Conservation (phyloP, 2,888 invertebrate species). For the Polyommatus icarus region DNA sequence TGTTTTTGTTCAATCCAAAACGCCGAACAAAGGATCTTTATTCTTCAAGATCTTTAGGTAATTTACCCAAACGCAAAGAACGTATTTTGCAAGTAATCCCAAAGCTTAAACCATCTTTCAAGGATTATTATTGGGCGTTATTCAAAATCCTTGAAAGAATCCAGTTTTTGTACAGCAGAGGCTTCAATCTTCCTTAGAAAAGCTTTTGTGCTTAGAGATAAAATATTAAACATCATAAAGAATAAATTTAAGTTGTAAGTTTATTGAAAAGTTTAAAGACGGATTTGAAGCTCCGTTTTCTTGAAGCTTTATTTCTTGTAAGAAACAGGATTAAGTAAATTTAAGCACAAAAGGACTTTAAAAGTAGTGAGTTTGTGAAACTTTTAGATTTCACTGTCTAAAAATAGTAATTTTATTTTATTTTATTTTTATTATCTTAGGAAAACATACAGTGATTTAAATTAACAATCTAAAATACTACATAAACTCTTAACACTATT, state of each 20-base stretch:
- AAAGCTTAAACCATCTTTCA: background rate
- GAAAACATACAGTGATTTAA: too few species aligned
- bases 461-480: too few species aligned
- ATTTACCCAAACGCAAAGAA: background rate
- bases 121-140: background rate
- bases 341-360: slow-evolving; percentile 1
- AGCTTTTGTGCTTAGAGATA: background rate
- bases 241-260: slow-evolving; percentile 22
- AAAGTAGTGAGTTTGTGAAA: background rate
- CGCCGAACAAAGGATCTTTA: background rate
- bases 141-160: background rate
- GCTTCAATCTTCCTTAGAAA: slow-evolving; percentile 3
- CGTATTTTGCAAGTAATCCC: background rate
- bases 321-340: slow-evolving; percentile 18
- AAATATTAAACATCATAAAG: slow-evolving; percentile 6
- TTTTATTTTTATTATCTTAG: too few species aligned
- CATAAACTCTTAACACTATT: too few species aligned
- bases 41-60: background rate
- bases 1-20: background rate
- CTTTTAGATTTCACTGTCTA: background rate
- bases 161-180: background rate
- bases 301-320: slow-evolving; percentile 24
- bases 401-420: too few species aligned
- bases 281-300: slow-evolving; percentile 21
- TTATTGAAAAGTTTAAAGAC: slow-evolving; percentile 21